phyloP scores from a whole-genome alignment of 2,113 vertebrate species.

The Columbina picui region DNA sequence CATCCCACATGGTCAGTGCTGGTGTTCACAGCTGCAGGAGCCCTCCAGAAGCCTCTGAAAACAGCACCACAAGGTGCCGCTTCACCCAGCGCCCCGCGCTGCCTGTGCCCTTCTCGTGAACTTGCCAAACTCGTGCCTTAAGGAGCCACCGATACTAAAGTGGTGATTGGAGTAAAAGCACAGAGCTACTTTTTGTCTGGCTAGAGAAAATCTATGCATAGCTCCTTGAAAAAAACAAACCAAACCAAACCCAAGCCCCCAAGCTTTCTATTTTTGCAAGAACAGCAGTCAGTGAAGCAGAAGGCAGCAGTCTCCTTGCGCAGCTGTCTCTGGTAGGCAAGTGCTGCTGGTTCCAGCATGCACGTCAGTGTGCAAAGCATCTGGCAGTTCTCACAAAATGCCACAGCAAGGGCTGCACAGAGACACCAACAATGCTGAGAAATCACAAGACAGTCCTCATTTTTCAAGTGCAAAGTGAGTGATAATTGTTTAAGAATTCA shows the following conservation, averaged over 20 bases:
- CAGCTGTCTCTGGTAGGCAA: not conserved
- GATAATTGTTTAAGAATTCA: constrained; percentile 49
- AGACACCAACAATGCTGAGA: not conserved
- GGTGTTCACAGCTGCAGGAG: not conserved
- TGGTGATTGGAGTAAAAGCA: not conserved
- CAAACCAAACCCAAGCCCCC: not conserved
- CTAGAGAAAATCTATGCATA: not conserved
- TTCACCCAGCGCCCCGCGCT: fast-evolving
- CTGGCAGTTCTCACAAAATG: constrained; percentile 29
- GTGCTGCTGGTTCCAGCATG: not conserved
- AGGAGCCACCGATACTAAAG: not conserved
- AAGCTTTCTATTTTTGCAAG: not conserved
- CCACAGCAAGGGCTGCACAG: not conserved
- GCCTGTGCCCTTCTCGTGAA: not conserved
- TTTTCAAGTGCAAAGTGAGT: constrained; percentile 61
- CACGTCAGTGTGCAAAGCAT: not conserved
- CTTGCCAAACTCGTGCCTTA: not conserved
- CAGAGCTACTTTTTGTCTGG: not conserved
- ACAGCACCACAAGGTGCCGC: fast-evolving
- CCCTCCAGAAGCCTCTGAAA: not conserved
- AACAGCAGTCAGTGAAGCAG: constrained; percentile 7
- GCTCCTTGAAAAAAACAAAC: not conserved
- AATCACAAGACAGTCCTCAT: constrained; percentile 34
- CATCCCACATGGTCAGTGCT: not conserved
- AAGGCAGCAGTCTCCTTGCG: not conserved